Evolutionary conservation across 2,888 invertebrate species (phyloP).

Genomic region (Onchidella celtica): DNA sequence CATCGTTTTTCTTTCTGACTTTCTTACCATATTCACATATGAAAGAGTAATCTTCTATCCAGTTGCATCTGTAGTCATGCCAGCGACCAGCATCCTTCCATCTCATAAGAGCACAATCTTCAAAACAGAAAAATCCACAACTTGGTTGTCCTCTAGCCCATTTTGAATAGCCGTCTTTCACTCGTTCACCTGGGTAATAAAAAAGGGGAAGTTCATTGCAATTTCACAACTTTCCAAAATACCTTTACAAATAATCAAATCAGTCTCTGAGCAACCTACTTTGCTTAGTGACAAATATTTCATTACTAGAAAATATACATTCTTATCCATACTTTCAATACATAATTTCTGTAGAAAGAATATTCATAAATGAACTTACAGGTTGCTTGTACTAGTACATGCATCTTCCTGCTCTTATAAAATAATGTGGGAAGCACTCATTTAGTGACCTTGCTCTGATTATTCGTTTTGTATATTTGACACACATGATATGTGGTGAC

Average conservation of each 20-base stretch:
- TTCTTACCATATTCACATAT: conserved; percentile 64
- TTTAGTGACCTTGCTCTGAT: no score
- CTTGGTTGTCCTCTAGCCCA: conserved; percentile 67
- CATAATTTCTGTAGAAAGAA: no score
- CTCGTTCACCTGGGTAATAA: conserved; percentile 51
- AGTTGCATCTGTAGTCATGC: conserved; percentile 68
- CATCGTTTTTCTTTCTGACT: no score
- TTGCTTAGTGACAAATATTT: background rate
- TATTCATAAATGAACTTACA: no score
- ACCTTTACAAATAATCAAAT: no score
- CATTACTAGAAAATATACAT: no score
- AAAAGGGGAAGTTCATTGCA: background rate
- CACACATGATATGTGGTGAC: no score
- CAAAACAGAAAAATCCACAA: conserved; percentile 58
- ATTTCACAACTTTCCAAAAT: background rate
- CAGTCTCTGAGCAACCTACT: background rate
- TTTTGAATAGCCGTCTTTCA: conserved; percentile 55
- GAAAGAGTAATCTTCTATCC: conserved; percentile 57
- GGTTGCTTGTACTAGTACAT: no score
- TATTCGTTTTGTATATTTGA: no score
- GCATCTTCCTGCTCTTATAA: no score
- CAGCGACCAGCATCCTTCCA: conserved; percentile 61
- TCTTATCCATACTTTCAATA: no score
- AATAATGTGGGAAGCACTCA: no score
- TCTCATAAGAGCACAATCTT: conserved; percentile 66